phyloP scores from a whole-genome alignment of 1,140 invertebrate species.

The Cherax destructor region DNA sequence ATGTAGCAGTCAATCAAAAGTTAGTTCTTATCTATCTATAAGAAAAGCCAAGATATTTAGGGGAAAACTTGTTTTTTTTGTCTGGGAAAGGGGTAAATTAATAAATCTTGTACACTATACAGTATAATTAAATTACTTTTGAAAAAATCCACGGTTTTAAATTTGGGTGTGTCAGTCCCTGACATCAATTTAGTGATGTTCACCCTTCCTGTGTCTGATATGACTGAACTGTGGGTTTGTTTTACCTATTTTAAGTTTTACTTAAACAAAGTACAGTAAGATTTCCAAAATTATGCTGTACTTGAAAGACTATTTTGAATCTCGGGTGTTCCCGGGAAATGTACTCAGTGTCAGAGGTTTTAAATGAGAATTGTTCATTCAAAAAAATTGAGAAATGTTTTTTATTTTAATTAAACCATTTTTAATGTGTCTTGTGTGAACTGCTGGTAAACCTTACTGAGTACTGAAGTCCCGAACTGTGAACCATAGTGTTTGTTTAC shows the following conservation, averaged over 20 bases:
- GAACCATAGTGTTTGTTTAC: too few species aligned
- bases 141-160: background rate
- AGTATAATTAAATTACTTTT: background rate
- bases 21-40: background rate
- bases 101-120: background rate
- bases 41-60: background rate
- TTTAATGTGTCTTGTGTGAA: too few species aligned
- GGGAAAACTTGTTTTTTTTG: background rate
- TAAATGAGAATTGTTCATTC: too few species aligned
- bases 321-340: too few species aligned
- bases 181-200: background rate
- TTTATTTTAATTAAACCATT: too few species aligned
- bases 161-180: background rate
- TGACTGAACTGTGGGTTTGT: background rate
- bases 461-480: too few species aligned
- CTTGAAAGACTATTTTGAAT: too few species aligned
- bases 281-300: background rate
- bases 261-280: background rate
- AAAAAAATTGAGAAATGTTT: too few species aligned
- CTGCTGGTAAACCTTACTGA: too few species aligned
- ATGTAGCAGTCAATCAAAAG: background rate
- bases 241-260: background rate
- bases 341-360: too few species aligned
- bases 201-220: background rate
- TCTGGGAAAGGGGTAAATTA: background rate